Percentiles rank a stretch among this genome's conserved stretches.
phyloP scores from a whole-genome alignment of 2,888 invertebrate species.

The Cryptus viduatorius region DNA sequence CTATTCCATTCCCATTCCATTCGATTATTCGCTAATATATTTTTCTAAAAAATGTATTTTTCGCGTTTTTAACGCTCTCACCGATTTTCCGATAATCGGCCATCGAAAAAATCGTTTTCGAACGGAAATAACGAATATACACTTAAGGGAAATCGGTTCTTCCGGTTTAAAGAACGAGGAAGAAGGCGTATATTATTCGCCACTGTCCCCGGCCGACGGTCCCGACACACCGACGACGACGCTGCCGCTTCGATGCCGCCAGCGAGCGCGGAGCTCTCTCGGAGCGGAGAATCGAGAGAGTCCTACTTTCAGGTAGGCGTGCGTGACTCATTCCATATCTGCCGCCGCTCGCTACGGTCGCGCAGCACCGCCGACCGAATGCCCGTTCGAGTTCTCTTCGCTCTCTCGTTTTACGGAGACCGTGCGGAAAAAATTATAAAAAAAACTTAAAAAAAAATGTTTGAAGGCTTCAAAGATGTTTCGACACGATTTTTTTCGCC shows the following conservation, averaged over 20 bases:
- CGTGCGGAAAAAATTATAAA: not conserved
- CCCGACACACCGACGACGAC: constrained; percentile 18
- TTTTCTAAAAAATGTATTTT: too few species aligned
- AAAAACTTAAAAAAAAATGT: not conserved
- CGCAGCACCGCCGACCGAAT: constrained; percentile 17
- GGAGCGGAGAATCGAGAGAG: constrained; percentile 64
- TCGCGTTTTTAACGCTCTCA: too few species aligned
- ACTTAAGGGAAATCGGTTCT: constrained; percentile 3
- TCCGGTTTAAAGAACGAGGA: constrained; percentile 28
- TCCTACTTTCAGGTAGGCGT: constrained; percentile 77
- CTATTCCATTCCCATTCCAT: too few species aligned
- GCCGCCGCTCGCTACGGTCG: constrained; percentile 42
- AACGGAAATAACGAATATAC: too few species aligned
- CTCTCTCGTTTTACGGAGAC: constrained; percentile 45
- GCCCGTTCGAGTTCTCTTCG: constrained; percentile 6
- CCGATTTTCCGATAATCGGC: too few species aligned
- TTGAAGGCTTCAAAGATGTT: not conserved
- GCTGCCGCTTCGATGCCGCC: constrained; percentile 34
- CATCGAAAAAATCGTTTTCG: too few species aligned
- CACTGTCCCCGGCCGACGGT: not conserved
- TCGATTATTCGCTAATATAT: too few species aligned
- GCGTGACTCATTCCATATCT: constrained; percentile 76
- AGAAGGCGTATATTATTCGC: constrained; percentile 43
- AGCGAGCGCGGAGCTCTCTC: constrained; percentile 41
- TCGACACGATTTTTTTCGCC: too few species aligned